phyloP scores from a whole-genome alignment of 2,888 invertebrate genomes.

The Plebejus melissa region DNA sequence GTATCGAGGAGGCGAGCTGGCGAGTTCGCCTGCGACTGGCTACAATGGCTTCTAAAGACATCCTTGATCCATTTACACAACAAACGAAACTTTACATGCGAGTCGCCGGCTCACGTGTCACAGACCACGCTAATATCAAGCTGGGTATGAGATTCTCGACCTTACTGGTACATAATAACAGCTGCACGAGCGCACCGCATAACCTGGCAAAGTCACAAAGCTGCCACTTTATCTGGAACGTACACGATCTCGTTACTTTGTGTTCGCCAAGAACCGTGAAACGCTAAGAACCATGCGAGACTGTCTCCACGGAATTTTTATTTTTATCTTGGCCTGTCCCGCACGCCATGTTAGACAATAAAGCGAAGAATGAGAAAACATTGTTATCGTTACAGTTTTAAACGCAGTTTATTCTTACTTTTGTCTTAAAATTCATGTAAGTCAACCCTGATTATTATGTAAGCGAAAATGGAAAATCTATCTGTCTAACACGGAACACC shows the following conservation, averaged over 20 bases:
- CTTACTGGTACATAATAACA: not conserved
- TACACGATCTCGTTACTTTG: constrained; percentile 28
- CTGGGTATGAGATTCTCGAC: not conserved
- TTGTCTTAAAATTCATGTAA: not conserved
- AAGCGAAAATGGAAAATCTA: no score
- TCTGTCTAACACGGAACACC: no score
- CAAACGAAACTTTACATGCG: constrained; percentile 29
- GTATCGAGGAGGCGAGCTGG: constrained; percentile 3
- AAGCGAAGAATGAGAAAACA: not conserved
- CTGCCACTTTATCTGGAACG: constrained; percentile 28
- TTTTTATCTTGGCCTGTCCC: constrained; percentile 17
- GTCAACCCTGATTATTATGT: no score
- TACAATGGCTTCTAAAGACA: constrained; percentile 27
- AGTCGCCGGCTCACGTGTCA: constrained; percentile 25
- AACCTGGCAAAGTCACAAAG: constrained; percentile 17
- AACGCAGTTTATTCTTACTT: not conserved
- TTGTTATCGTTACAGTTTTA: not conserved
- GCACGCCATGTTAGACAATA: constrained; percentile 13
- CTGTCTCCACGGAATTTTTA: constrained; percentile 23
- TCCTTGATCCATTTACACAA: constrained; percentile 30
- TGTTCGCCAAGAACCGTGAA: constrained; percentile 27
- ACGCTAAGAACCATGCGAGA: constrained; percentile 20
- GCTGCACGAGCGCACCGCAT: not conserved
- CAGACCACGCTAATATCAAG: not conserved
- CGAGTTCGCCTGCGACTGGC: constrained; percentile 24